Evolutionary conservation across 2,888 invertebrate species (phyloP), one percentile per base, ranked within the genome.

Genomic region (Xylophagus ater): DNA sequence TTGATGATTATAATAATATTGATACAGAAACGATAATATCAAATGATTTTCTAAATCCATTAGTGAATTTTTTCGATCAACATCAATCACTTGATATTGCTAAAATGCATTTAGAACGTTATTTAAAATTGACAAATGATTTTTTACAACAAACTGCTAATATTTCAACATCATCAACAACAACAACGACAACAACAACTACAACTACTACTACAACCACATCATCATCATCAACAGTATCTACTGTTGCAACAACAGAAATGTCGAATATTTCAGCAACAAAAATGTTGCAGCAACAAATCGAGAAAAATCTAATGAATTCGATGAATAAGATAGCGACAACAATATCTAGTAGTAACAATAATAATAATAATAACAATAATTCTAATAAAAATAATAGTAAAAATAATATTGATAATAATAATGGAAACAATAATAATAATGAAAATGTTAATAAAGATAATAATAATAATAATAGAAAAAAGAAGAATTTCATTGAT

Each of bases 81-180:
- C 58, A 59, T 40, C 55, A 52, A 23, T 49, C 55, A 4, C 41
- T 65, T 7, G 59, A 58, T 40, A 59, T 64, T 13, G 55, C 59
- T 3, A 61, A 59, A 40, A 65, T 60, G 47, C 60, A 62, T 35
- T 44, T 62, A 4, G 60, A 58, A 40, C 53, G 55, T 17, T 56
- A 59, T 24, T 42, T 55, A 4, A 42, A 51, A 28, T 47, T 60
- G 6, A 59, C 56, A n/a, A 53, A 51, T 41, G 52, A 58, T 41
- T 63, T 62, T 47, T 48, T 55, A 14, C 51, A 52, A 19, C 49
- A 48, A 25, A 49, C 50, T 4, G 55, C 59, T 9, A 53, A 55
- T 18, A 53, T 57, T 12, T 43, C 54, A 1, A 55, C 55, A 10
- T 50, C 51, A 6, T 55, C 53, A 23, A 42, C 45, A 12, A 46